Percentiles rank a stretch among this genome's conserved stretches.
Conservation (phyloP, 2,888 invertebrate species). For the Acrobasis repandana region DNA sequence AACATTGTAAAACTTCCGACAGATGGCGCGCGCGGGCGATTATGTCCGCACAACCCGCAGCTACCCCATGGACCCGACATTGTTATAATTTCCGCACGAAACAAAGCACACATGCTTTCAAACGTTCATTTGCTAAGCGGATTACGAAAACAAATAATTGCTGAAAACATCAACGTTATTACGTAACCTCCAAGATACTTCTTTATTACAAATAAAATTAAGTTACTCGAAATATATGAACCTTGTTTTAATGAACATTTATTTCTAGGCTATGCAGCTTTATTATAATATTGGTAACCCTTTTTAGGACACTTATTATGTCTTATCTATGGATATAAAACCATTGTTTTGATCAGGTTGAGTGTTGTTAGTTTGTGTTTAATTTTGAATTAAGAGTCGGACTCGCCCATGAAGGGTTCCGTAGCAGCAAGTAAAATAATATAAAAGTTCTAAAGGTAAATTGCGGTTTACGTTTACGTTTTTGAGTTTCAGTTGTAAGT, state of each 20-base stretch:
- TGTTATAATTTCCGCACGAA: slow-evolving; percentile 44
- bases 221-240: background rate
- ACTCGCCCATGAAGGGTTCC: no score
- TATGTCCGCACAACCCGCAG: slow-evolving; percentile 49
- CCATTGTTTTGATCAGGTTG: no score
- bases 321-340: no score
- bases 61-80: slow-evolving; percentile 43
- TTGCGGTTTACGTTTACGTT: no score
- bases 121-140: slow-evolving; percentile 54
- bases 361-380: no score
- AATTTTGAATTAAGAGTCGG: no score
- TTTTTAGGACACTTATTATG: no score
- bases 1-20: slow-evolving; percentile 81
- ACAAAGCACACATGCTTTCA: slow-evolving; percentile 52
- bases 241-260: background rate
- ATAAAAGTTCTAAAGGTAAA: no score
- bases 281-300: background rate
- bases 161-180: slow-evolving; percentile 21
- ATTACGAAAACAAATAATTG: slow-evolving; percentile 44
- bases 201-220: slow-evolving; percentile 8
- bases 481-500: no score
- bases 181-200: slow-evolving; percentile 15
- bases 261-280: background rate
- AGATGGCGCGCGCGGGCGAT: slow-evolving; percentile 70
- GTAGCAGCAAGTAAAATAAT: no score